Conservation (phyloP, 2,797 vertebrate genomes). For the Hephaestus fuliginosus region DNA sequence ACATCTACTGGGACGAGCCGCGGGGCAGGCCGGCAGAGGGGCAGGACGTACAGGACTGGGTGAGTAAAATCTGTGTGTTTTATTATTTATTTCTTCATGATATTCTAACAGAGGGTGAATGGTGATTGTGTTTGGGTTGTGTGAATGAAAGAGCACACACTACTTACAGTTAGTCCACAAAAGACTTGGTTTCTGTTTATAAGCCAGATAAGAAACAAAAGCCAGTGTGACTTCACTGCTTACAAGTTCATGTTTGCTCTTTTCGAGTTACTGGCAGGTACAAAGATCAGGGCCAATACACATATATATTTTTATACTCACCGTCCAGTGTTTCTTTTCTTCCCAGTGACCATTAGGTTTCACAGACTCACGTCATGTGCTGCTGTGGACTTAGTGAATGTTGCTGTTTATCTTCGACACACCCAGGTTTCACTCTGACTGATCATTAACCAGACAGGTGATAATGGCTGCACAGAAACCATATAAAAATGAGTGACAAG, state of each 20-base stretch:
- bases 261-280: not conserved
- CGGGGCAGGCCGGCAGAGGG: conserved; percentile 69
- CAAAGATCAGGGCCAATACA: not conserved
- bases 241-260: not conserved
- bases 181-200: conserved; percentile 9
- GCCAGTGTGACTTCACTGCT: not conserved
- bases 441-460: conserved; percentile 81
- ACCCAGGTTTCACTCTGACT: conserved; percentile 80
- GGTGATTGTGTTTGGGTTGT: not conserved
- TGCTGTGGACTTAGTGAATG: conserved; percentile 44
- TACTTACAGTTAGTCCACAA: not conserved
- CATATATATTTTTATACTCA: not conserved
- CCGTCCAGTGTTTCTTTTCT: not conserved
- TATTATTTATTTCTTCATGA: not conserved
- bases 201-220: conserved; percentile 6
- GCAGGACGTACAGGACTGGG: conserved; percentile 89
- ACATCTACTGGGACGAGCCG: conserved; percentile 89
- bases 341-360: not conserved
- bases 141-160: not conserved
- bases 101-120: not conserved
- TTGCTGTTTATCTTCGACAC: conserved; percentile 60
- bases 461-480: conserved; percentile 55
- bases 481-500: not conserved
- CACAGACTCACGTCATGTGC: conserved; percentile 8
- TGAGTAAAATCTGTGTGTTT: conserved; percentile 69